Evolutionary conservation across 2,113 vertebrate species (phyloP).

Genomic region (Calidris pugnax): DNA sequence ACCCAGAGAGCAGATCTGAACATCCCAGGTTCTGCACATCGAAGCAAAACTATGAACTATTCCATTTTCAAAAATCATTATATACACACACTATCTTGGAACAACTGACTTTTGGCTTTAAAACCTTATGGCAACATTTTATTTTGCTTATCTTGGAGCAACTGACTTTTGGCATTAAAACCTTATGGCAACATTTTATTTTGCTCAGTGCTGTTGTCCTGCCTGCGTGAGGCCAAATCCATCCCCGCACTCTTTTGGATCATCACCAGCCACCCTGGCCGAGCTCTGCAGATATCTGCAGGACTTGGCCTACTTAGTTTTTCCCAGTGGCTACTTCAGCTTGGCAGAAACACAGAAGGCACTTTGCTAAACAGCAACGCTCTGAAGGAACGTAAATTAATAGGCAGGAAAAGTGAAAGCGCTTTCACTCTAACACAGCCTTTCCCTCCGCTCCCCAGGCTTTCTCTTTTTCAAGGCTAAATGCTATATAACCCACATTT

Average conservation of each 20-base stretch:
- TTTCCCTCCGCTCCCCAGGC: background rate
- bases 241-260: background rate
- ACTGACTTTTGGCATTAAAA: background rate
- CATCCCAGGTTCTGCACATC: background rate
- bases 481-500: background rate
- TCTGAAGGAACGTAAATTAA: slow-evolving; percentile 45
- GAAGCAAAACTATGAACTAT: background rate
- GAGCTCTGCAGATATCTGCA: background rate
- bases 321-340: slow-evolving; percentile 30
- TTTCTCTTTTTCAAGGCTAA: background rate
- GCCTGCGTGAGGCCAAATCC: background rate
- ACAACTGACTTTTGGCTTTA: background rate
- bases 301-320: slow-evolving; percentile 55
- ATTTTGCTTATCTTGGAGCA: background rate
- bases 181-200: background rate
- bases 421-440: background rate
- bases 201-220: background rate
- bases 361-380: slow-evolving; percentile 35
- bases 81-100: background rate
- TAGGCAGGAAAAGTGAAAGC: slow-evolving; percentile 30
- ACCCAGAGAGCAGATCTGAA: background rate
- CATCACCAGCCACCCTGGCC: background rate
- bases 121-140: background rate
- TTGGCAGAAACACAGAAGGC: slow-evolving; percentile 43
- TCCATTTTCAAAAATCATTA: background rate